These are phyloP conservation scores for Orthonevra nobilis DNA, from an alignment of 2,888 invertebrate species.

Conservation along the genomic window DNA sequence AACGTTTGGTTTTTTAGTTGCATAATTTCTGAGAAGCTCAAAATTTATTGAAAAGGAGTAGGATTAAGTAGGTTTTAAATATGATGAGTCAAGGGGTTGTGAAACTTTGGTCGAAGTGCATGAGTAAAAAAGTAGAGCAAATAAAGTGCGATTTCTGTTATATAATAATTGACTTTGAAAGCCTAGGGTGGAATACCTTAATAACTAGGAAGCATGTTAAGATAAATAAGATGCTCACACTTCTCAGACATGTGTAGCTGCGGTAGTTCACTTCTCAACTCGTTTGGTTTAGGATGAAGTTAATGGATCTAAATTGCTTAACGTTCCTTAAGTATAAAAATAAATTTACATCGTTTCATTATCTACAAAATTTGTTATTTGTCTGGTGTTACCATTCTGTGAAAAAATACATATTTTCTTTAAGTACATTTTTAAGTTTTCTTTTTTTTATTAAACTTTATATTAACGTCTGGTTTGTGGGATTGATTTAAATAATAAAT, in stretches of 20 bases:
- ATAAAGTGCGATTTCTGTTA: too few species aligned
- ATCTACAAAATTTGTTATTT: conserved; percentile 52
- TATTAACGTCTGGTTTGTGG: conserved; percentile 4
- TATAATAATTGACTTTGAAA: too few species aligned
- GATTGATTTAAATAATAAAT: neutral
- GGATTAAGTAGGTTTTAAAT: neutral
- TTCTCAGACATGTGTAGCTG: neutral
- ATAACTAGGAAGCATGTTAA: too few species aligned
- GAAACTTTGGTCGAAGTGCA: neutral
- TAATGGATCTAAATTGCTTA: conserved; percentile 29
- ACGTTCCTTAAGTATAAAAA: conserved; percentile 54
- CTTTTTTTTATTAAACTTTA: neutral
- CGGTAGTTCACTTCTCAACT: neutral
- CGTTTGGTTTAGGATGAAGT: neutral
- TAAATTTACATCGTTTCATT: conserved; percentile 52
- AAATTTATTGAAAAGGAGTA: neutral
- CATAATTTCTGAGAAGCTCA: neutral
- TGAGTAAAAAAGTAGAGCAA: neutral
- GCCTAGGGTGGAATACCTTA: neutral
- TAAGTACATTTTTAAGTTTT: neutral
- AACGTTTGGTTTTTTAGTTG: neutral
- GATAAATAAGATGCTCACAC: too few species aligned
- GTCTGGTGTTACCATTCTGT: conserved; percentile 29
- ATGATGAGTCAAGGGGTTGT: conserved; percentile 7
- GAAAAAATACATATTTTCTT: conserved; percentile 44